Evolutionary conservation across 2,888 invertebrate species (phyloP), one percentile per base, ranked within the genome.

Genomic region (Petrolisthes manimaculis): DNA sequence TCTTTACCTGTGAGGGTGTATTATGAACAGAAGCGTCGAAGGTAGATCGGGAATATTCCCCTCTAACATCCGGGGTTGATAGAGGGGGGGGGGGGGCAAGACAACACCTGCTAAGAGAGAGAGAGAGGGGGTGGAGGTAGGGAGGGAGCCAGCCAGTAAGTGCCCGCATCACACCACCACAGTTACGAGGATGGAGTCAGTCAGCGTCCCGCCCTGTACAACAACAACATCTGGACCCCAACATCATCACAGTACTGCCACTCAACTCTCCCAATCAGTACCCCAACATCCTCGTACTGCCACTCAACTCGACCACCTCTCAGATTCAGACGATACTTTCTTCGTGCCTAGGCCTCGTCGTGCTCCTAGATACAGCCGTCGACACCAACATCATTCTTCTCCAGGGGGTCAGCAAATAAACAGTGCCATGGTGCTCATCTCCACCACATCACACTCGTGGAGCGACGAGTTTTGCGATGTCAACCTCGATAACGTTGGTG

Each of bases 401-500:
- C 9, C 21, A 24, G 8, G 54, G 5, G 21, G 21, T 9, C 24
- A 14, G 1, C 14, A 18, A 14, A 9, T 21, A 14, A 18, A 55
- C 51, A 67, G 54, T 18, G 69, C 71, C 80, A 84, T 84, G 84
- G 88, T 88, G 61, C 81, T 84, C 61, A 81, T 88, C 21, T 81
- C 84, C n/a, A 88, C 88, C 84, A 84, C 75, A 18, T 84, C 84
- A 9, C 84, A 77, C 67, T 51, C 53, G 77, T 75, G 55, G 74
- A 84, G 75, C 3, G 88, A 88, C 55, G 88, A 88, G 67, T 88
- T 88, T 37, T 88, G 88, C 77, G 88, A 88, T 24, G 67, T 88
- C 9, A 88, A 81, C 53, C 67, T 88, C 5, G 88, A 88, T 81
- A 88, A 88, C 61, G 69, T 4, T 18, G 82, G 75, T 53, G 88